Base-by-base conservation (phyloP, 2,113 vertebrate genomes). In the Merops nubicus region DNA sequence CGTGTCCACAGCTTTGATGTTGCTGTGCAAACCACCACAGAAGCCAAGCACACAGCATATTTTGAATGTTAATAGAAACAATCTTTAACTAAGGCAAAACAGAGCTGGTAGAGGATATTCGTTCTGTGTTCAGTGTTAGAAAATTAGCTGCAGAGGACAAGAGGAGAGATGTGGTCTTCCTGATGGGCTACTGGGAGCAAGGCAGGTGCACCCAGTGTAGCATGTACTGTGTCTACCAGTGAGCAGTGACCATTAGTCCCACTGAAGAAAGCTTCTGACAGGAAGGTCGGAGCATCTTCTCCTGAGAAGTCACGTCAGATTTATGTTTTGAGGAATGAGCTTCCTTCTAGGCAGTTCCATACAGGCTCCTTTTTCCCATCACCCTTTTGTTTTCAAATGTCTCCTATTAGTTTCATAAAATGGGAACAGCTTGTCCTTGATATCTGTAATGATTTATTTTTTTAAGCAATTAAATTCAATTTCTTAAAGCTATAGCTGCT, bases 401-500 rank as follows among this genome's bases (percentile, higher is more conserved):
- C 43, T 88, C 56, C n/a, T 80, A 5, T 84, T 79, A 72, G 42
- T 91, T 94, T 92, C 56, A 74, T 79, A 92, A 75, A 94, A 96
- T 34, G 48, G 15, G 40, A 92, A 62, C 53, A 87, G 40, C 65
- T 96, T 94, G 62, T 88, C 40, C 65, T 84, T 89, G 69, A 53
- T 85, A 89, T 36, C 36, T 79, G 4, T 60, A 85, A 84, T 85
- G 53, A 29, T 91, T 93, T 94, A 34, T 92, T 96, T 91, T 93
- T 86, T 73, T 86, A 69, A 92, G 73, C 88, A 92, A 96, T 92
- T 94, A 79, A 29, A 78, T 68, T 56, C 56, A 50, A 78, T 96
- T 93, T 93, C 85, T 97, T 81, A 94, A 92, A 96, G 60, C 45
- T 64, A 16, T 73, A 88, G 63, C 18, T 50, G 50, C 34, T 94